Percentiles rank a stretch among this genome's conserved stretches.
Evolutionary conservation across 64 coral and sea anemone species (phyloP).

Genomic region (Stylophora pistillata): DNA sequence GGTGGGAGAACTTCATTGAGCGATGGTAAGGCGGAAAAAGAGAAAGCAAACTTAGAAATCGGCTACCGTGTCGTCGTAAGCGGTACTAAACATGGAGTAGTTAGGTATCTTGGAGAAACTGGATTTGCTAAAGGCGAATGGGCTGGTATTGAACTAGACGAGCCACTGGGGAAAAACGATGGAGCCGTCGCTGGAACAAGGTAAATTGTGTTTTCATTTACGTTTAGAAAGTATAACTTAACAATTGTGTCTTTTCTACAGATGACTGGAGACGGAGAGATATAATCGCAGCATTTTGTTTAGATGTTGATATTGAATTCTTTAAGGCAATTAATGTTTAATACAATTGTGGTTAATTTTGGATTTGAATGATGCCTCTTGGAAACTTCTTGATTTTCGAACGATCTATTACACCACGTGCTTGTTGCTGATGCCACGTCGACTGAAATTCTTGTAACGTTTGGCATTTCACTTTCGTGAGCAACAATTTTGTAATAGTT

Average conservation of each 20-base stretch:
- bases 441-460: neutral
- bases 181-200: constrained; percentile 97
- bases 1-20: constrained; percentile 23
- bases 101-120: constrained; percentile 93
- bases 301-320: neutral
- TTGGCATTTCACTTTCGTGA: neutral
- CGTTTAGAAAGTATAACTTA: too few species aligned
- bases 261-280: too few species aligned
- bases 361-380: neutral
- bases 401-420: neutral
- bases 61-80: constrained; percentile 92
- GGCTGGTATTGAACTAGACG: constrained; percentile 92
- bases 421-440: neutral
- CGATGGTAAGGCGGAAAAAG: constrained; percentile 21
- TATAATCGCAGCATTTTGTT: too few species aligned
- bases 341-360: constrained; percentile 12
- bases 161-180: constrained; percentile 94
- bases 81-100: constrained; percentile 82
- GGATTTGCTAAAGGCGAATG: constrained; percentile 97
- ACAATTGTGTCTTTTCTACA: too few species aligned
- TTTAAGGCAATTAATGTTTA: neutral
- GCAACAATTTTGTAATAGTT: neutral
- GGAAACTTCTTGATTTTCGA: neutral
- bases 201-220: constrained; percentile 14
- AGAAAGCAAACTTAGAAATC: constrained; percentile 68